Evolutionary conservation across 2,888 invertebrate genomes (phyloP), one percentile per base, ranked within the genome.

Genomic region (Zygothrica quintamaculata): DNA sequence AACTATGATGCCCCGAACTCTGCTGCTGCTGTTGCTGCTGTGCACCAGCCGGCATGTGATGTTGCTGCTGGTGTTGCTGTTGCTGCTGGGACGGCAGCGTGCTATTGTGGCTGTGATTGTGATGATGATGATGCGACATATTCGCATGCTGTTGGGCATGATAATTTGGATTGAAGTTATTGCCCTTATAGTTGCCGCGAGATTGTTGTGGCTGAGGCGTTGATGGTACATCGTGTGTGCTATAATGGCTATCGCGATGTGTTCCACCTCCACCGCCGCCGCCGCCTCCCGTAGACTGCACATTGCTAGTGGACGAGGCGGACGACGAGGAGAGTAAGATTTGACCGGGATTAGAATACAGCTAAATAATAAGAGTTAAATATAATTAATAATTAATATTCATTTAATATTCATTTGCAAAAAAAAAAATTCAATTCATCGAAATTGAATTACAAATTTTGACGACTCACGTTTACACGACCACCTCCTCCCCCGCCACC

Each of bases 171-270:
- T 88, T 89, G 29, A 87, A 89, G 74, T 87, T 89, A 60, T 88
- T 89, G 69, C 89, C 89, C 69, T 88, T 89, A 65, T 89, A 89
- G 57, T 88, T 88, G 22, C 88, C 89, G 36, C 89, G 89, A 78
- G 88, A 87, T 48, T 87, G 73, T 8, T 48, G 73, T 29, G 57
- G 74, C 22, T 52, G 55, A 12, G 77, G 59, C 36, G 39, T 74
- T n/a, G 62, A 74, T 25, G 62, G 75, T 25, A 70, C 77, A 25
- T 88, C 88, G 60, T 89, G 88, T 8, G 85, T 75, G 46, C 67
- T 78, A 44, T 89, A 90, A 25, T 78, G 78, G 34, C 43, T 72
- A n/a, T 80, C 77, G 6, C 77, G 77, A 56, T 88, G 88, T 48
- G 85, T 68, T 7, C 65, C 61, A 53, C 80, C 74, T 22, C 65